Evolutionary conservation across 1,140 invertebrate species (phyloP), one percentile per base, ranked within the genome.

Genomic region (Papilio aristodemus): DNA sequence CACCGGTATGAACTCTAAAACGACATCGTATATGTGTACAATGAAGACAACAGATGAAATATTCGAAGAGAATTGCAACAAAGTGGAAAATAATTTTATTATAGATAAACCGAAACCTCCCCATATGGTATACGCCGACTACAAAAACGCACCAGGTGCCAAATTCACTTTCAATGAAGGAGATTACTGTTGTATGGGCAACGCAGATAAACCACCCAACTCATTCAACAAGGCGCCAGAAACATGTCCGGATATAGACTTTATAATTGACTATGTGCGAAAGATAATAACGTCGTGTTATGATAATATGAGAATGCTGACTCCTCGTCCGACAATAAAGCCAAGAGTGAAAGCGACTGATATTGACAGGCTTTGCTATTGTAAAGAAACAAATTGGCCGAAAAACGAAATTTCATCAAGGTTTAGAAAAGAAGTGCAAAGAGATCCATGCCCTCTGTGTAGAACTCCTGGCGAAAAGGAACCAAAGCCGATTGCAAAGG

Each of bases 221-320:
- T 82, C 83, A 0, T 84, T 79, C 54, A 86, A 89, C 39, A 86
- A 80, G 64, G 41, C 83, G 2, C 84, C 85, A 39, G 81, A 85
- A 71, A 85, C 80, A 17, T 79, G 79, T 70, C 87, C 87, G 25
- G 85, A 87, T 68, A 78, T 90, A 22, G 83, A 91, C 69, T 80
- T 74, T 59, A 90, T 91, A 32, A 74, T 88, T 57, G 89, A 91
- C 66, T 91, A 91, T 67, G 79, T 91, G 6, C 78, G 85, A 37
- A 90, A 88, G 68, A 89, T 88, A 11, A 88, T 91, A 22, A 75
- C 85, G 9, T 91, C 89, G n/a, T 91, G 89, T 73, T 89, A 91
- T 73, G 87, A 91, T 71, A 88, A 91, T 60, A 86, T 91, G 89
- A 80, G 89, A 71, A 90, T 88, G 89, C 67, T 91, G 69, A 91